Percentiles rank a stretch among this genome's conserved stretches.
Conservation (phyloP, 2,113 vertebrate genomes). For the Ceratotherium simum region DNA sequence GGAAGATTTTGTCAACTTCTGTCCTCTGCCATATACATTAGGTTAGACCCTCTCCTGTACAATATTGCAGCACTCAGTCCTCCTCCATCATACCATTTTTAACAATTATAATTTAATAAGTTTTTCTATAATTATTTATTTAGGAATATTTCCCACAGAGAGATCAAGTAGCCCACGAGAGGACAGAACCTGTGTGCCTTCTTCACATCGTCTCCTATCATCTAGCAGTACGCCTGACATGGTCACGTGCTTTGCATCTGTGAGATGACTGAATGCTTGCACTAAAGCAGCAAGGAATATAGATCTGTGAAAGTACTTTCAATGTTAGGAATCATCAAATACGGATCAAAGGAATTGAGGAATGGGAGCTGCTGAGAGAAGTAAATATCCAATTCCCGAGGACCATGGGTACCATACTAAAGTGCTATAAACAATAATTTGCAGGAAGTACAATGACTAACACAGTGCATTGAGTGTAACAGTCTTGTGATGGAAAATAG, state of each 20-base stretch:
- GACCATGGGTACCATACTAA: neutral
- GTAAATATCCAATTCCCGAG: neutral
- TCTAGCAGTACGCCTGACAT: neutral
- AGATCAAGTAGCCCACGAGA: neutral
- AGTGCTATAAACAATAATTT: neutral
- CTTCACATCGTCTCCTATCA: neutral
- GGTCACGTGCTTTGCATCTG: neutral
- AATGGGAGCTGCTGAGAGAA: neutral
- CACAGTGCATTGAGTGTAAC: neutral
- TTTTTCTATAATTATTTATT: constrained; percentile 4
- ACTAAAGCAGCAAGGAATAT: neutral
- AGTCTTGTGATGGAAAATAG: neutral
- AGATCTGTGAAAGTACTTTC: neutral
- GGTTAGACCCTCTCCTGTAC: neutral
- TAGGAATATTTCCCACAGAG: neutral
- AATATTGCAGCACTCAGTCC: neutral
- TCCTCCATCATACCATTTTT: neutral
- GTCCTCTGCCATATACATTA: neutral
- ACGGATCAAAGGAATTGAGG: neutral
- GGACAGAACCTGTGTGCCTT: neutral
- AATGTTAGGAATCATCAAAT: neutral
- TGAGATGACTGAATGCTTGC: neutral
- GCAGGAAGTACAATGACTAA: neutral
- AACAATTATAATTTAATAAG: neutral
- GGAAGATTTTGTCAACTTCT: neutral